Base-by-base conservation (phyloP, 2,113 vertebrate genomes). In the Spheniscus mendiculus region DNA sequence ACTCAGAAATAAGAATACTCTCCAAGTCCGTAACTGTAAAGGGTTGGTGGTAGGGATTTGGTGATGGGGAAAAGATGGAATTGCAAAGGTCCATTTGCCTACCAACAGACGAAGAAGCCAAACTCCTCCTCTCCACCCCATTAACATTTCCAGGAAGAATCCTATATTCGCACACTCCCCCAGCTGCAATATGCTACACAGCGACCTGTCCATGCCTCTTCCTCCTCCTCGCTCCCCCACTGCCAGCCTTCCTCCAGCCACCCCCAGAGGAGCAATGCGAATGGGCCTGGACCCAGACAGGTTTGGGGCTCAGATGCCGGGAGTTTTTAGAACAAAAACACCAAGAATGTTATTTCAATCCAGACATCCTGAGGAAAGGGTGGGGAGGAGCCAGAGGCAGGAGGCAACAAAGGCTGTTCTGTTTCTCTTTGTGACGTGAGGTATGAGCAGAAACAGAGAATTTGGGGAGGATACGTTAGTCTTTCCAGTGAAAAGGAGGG, bases 291-390 rank as follows among this genome's bases (percentile, higher is more conserved):
- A 95, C 72, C 93, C 82, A 91, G 95, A 71, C 93, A 95, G 89
- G 70, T 94, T 89, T 97, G 65, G 36, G 53, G 83, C 81, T 96
- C 15, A 26, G 78, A 90, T 69, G 92, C 88, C 79, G 84, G 78
- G 67, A 96, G 21, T 67, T 94, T 95, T 93, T 63, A 90, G 87
- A 94, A 95, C 91, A 98, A 97, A 95, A 87, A 52, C 1, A 94
- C 81, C 73, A 97, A 96, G 88, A 97, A 97, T 94, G 87, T 94
- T 97, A 95, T 97, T 98, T 97, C 88, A 94, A 87, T 97, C 95
- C 50, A 65, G 89, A 95, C 13, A 42, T 95, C 92, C 93, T 74
- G 80, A 94, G 96, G 93, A 93, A 96, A 87, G 91, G 86, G 67
- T 84, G 52, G 65, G 34, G 30, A 58, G 67, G 42, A 83, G 73